A percentile compares a stretch with the other conserved stretches of the same genome.
phyloP scores from a whole-genome alignment of 2,113 vertebrate genomes.

The Blennius ocellaris region DNA sequence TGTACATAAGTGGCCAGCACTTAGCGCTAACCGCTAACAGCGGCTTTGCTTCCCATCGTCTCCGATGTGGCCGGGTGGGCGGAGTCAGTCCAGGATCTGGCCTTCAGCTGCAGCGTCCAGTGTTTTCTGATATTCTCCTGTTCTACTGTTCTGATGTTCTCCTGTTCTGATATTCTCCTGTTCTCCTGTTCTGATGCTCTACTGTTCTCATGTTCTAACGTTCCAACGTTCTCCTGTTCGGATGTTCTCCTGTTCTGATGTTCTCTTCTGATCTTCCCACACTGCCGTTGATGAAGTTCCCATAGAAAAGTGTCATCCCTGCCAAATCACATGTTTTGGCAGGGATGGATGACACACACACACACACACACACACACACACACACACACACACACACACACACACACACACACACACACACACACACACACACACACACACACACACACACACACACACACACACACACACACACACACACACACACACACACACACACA shows the following conservation, averaged over 20 bases:
- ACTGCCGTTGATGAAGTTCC: not conserved
- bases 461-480: conserved; percentile 8
- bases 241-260: too few species aligned
- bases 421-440: conserved; percentile 10
- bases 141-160: too few species aligned
- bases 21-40: not conserved
- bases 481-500: not conserved
- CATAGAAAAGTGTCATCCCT: too few species aligned
- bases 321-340: too few species aligned
- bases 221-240: too few species aligned
- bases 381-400: too few species aligned
- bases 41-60: not conserved
- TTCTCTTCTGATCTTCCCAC: too few species aligned
- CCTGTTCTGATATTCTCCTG: not conserved
- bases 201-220: too few species aligned
- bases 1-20: not conserved
- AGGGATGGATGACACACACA: too few species aligned
- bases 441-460: not conserved
- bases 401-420: too few species aligned
- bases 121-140: not conserved
- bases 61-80: not conserved
- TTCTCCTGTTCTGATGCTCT: too few species aligned
- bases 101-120: not conserved
- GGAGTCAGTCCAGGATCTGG: not conserved
- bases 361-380: not conserved